Evolutionary conservation across 2,888 invertebrate species (phyloP), one percentile per base, ranked within the genome.

Genomic region (Ormyrus thymus): DNA sequence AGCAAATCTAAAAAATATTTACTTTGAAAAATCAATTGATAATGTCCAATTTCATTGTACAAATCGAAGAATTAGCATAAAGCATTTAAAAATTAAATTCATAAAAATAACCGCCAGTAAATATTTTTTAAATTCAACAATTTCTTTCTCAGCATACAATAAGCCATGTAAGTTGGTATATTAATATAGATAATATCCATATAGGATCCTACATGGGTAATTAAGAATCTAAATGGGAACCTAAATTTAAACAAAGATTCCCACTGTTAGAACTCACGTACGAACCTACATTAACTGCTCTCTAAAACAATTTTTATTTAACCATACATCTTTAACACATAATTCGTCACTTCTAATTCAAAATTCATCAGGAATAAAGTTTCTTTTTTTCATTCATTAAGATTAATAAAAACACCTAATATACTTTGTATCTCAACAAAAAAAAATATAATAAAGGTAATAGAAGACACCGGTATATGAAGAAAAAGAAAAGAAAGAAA

Each of bases 381-480:
- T 58, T 15, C 7, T 55, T 58, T 58, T 43, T 61, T 68, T 51
- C 68, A 53, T 61, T 68, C 65, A 9, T 50, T 66, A 76, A 56
- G 43, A 74, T 80, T 59, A 77, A 80, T 74, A 73, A 77, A 77
- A 80, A 78, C 65, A 74, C 58, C 61, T 65, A 65, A 68, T 77
- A 73, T 66, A 71, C 50, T 66, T 74, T n/a, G 43, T 75, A 75
- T 75, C 70, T 56, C 70, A 80, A 77, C 74, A 56, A 78, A 66
- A 59, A 68, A 61, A 58, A 68, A 13, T 29, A 29, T 29, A 29
- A 29, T 29, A 29, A 29, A 29, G 29, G 29, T 29, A 29, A 29
- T 29, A 29, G 29, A 29, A 79, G 75, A 79, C 71, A 72, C 61
- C 50, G 71, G 71, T 71, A 56, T 75, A 68, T 70, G 55, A 62